Percentiles rank a stretch among this genome's conserved stretches.
These are phyloP conservation scores for Bombus waltoni DNA, from an alignment of 1,140 invertebrate species.

Conservation along the genomic window DNA sequence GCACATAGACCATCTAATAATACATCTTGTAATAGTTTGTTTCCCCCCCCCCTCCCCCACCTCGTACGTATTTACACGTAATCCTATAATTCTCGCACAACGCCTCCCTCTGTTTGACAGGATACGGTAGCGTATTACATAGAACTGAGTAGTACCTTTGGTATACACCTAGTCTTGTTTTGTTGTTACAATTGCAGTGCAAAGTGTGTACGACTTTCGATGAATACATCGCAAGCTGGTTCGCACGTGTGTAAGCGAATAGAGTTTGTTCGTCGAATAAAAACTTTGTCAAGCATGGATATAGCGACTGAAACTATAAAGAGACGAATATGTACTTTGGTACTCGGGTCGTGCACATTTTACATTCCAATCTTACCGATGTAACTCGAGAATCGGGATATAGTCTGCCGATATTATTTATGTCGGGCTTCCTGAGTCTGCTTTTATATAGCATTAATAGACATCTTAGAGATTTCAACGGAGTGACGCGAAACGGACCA, in stretches of 20 bases:
- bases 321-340: background rate
- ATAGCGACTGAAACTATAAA: background rate
- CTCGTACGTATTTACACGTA: background rate
- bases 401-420: constrained; percentile 42
- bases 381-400: constrained; percentile 40
- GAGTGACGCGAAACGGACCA: constrained; percentile 33
- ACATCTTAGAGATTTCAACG: constrained; percentile 48
- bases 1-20: background rate
- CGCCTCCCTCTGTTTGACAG: constrained; percentile 46
- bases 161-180: constrained; percentile 50
- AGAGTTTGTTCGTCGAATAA: background rate
- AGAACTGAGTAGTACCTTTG: constrained; percentile 36
- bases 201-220: background rate
- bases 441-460: constrained; percentile 62
- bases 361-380: constrained; percentile 14
- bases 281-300: background rate
- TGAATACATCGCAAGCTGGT: background rate
- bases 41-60: too few relatives aligned
- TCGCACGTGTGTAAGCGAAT: too few relatives aligned
- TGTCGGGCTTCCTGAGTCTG: constrained; percentile 56
- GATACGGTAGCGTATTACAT: constrained; percentile 49
- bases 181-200: constrained; percentile 35
- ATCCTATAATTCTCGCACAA: constrained; percentile 49
- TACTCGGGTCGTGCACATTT: background rate
- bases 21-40: constrained; percentile 20